Evolutionary conservation across 1,140 invertebrate genomes (phyloP), one percentile per base, ranked within the genome.

Genomic region (Octopus sinensis): DNA sequence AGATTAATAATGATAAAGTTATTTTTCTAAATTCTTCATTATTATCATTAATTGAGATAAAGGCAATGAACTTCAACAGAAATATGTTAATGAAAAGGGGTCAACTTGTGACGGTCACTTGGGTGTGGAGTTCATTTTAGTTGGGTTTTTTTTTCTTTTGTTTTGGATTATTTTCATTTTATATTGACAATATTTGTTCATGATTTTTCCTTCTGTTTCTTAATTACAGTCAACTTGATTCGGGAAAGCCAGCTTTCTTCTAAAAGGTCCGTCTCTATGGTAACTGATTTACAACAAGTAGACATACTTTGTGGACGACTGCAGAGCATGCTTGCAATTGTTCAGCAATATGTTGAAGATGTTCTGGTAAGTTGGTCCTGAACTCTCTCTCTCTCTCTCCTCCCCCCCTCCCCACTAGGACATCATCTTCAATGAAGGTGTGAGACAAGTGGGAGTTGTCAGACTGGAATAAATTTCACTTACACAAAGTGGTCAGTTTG

Each of bases 321-420:
- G 79, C 93, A 94, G 54, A 90, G 92, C 0, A 93, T 96, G 87
- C 90, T 98, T 43, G 95, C 96, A 83, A 93, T 95, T 88, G 95
- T 98, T 82, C 91, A 96, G 79, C 91, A 92, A 73, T 98, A 98
- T 89, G 96, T 98, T 17, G 96, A 98, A 88, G 96, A 91, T 89
- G 92, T 93, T 53, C 83, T 93, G 86, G 91, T 91, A 87, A 85
- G 88, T 87, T 23, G 23, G 17, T 78, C 6, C 6, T 68, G 9
- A 13, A 12, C 62, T 62, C 43, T 17, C 13, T 73, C 13, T 73
- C 30, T 62, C 56, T 43, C 30, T 0, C 30, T 0, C 3, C 3
- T 43, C 30, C 30, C 30, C 3, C 3, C 3, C 30, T 43, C 30
- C 30, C 1, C 3, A 43, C 30, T 43, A 3, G 30, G 30, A 3